A percentile compares a stretch with the other conserved stretches of the same genome.
These are phyloP conservation scores for Polydrusus tereticollis DNA, from an alignment of 2,888 invertebrate species.

Conservation along the genomic window DNA sequence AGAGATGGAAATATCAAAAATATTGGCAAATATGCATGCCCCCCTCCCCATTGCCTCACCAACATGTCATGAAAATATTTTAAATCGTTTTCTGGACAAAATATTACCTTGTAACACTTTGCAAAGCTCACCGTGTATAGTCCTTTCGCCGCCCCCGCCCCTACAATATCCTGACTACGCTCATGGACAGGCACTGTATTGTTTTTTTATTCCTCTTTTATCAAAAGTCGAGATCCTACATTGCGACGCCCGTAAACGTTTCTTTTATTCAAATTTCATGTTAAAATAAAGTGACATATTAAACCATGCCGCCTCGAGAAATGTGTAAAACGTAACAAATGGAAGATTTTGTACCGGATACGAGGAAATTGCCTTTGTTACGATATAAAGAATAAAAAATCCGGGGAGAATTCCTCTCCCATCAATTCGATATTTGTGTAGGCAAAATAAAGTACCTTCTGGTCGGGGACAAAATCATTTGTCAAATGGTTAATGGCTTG, in stretches of 20 bases:
- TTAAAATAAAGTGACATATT: not conserved
- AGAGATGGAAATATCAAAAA: too few species aligned
- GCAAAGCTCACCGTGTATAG: too few species aligned
- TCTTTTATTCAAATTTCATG: not conserved
- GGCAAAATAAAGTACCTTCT: slow-evolving; percentile 58
- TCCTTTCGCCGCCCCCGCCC: too few species aligned
- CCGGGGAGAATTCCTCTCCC: slow-evolving; percentile 27
- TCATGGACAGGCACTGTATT: too few species aligned
- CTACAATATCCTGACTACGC: too few species aligned
- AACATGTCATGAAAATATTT: too few species aligned
- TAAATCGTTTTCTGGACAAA: too few species aligned
- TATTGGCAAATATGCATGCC: too few species aligned
- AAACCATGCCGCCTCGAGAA: not conserved
- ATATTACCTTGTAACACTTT: too few species aligned
- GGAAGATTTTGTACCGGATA: slow-evolving; percentile 30
- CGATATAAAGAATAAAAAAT: slow-evolving; percentile 37
- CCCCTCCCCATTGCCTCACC: too few species aligned
- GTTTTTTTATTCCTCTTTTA: too few species aligned
- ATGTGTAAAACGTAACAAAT: slow-evolving; percentile 33
- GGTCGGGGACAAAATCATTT: slow-evolving; percentile 66
- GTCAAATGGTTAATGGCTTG: slow-evolving; percentile 75
- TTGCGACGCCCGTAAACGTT: not conserved
- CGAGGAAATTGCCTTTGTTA: slow-evolving; percentile 37
- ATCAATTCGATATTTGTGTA: slow-evolving; percentile 52
- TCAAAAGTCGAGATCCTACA: too few species aligned